A percentile compares a stretch with the other conserved stretches of the same genome.
Conservation (phyloP, 2,113 vertebrate species). For the Erpornis zantholeuca region DNA sequence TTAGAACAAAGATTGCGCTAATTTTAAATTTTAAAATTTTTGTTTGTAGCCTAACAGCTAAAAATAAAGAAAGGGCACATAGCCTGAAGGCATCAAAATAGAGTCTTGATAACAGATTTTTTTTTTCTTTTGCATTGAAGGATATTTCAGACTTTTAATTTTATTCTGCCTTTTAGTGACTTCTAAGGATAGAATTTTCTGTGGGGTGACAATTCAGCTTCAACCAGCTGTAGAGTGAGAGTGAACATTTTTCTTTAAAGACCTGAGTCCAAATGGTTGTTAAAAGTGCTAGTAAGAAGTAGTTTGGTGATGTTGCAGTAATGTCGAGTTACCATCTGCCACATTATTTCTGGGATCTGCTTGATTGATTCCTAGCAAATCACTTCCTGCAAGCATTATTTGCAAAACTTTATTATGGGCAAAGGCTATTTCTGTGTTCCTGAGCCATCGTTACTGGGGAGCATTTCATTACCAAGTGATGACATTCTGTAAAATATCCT, state of each 20-base stretch:
- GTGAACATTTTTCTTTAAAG: not conserved
- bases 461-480: conserved; percentile 30
- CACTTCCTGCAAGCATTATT: conserved; percentile 51
- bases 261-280: conserved; percentile 31
- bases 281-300: not conserved
- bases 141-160: not conserved
- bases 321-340: conserved; percentile 12
- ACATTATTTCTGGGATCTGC: conserved; percentile 26
- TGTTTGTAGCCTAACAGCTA: not conserved
- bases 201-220: not conserved
- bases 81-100: not conserved
- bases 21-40: not conserved
- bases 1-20: not conserved
- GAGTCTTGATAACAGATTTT: not conserved
- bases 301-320: conserved; percentile 18
- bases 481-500: conserved; percentile 40
- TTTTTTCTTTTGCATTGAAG: not conserved
- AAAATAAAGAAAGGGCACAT: not conserved
- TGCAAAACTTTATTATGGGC: conserved; percentile 39
- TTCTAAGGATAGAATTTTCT: not conserved
- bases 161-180: not conserved
- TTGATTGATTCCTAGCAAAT: conserved; percentile 39
- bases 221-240: conserved; percentile 21
- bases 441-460: not conserved
- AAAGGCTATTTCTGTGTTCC: conserved; percentile 39